These are phyloP conservation scores for Papilio helenus DNA, from an alignment of 1,140 invertebrate species.

Conservation along the genomic window DNA sequence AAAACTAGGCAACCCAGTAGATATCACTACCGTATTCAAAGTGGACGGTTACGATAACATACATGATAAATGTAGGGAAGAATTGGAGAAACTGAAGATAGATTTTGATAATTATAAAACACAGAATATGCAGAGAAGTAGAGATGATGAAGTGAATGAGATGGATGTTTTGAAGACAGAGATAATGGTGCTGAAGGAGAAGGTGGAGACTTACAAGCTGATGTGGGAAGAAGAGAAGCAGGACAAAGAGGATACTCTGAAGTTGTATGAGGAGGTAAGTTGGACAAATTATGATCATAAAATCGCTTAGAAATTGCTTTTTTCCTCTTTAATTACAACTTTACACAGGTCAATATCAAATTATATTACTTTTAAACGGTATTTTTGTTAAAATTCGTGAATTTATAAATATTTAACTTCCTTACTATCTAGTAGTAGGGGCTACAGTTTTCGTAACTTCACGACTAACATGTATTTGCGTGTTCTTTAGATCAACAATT, in stretches of 20 bases:
- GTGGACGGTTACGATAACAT: conserved; percentile 71
- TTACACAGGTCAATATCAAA: too few relatives aligned
- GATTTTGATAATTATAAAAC: conserved; percentile 71
- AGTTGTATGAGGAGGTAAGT: conserved; percentile 84
- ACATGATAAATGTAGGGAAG: conserved; percentile 73
- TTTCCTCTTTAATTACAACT: too few relatives aligned
- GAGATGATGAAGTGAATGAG: conserved; percentile 70
- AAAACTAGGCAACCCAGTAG: conserved; percentile 81
- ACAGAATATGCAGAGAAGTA: conserved; percentile 52
- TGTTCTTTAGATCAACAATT: too few relatives aligned
- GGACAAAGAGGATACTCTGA: conserved; percentile 86
- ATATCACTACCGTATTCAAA: conserved; percentile 82
- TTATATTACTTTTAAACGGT: too few relatives aligned
- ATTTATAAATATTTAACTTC: too few relatives aligned
- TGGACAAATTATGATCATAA: neutral
- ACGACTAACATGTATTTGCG: too few relatives aligned
- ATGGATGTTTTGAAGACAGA: conserved; percentile 83
- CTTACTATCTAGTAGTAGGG: too few relatives aligned
- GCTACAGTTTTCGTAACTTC: too few relatives aligned
- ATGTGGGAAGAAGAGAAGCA: conserved; percentile 80
- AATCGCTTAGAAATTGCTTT: neutral
- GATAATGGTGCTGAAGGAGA: conserved; percentile 86
- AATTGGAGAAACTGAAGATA: conserved; percentile 70
- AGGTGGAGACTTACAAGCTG: conserved; percentile 70
- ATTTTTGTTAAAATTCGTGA: too few relatives aligned